phyloP scores from a whole-genome alignment of 2,797 vertebrate genomes.

The Silurus lanzhouensis region DNA sequence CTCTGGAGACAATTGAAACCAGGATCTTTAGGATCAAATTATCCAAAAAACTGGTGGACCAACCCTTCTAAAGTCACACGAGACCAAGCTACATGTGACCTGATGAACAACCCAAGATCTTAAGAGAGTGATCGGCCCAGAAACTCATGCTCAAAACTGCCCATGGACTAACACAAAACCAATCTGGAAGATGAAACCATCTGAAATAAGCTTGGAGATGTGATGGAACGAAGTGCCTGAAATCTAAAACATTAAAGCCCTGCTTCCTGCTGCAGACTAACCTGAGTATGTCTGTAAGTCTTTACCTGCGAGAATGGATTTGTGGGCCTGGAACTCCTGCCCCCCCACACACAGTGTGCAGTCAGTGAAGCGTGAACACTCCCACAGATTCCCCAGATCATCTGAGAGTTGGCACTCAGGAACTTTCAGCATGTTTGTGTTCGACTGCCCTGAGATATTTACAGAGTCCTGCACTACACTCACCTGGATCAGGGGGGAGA shows the following conservation, averaged over 20 bases:
- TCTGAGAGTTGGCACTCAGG: constrained; percentile 85
- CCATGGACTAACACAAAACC: too few relatives aligned
- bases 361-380: constrained; percentile 86
- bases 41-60: background rate
- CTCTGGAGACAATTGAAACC: too few relatives aligned
- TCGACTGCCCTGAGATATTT: constrained; percentile 87
- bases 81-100: too few relatives aligned
- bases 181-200: too few relatives aligned
- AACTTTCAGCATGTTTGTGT: constrained; percentile 89
- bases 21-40: too few relatives aligned
- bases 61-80: background rate
- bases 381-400: constrained; percentile 85
- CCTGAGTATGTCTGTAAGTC: background rate
- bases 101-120: background rate
- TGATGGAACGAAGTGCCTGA: too few relatives aligned
- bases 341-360: constrained; percentile 85
- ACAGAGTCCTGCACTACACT: constrained; percentile 88
- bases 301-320: constrained; percentile 85
- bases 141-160: too few relatives aligned
- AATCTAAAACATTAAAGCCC: background rate
- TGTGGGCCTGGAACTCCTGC: constrained; percentile 87
- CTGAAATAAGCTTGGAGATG: too few relatives aligned
- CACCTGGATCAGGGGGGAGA: constrained; percentile 67
- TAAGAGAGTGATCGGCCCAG: too few relatives aligned
- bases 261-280: background rate